Base-by-base conservation (phyloP, 2,113 vertebrate species). In the Patagioenas fasciata region DNA sequence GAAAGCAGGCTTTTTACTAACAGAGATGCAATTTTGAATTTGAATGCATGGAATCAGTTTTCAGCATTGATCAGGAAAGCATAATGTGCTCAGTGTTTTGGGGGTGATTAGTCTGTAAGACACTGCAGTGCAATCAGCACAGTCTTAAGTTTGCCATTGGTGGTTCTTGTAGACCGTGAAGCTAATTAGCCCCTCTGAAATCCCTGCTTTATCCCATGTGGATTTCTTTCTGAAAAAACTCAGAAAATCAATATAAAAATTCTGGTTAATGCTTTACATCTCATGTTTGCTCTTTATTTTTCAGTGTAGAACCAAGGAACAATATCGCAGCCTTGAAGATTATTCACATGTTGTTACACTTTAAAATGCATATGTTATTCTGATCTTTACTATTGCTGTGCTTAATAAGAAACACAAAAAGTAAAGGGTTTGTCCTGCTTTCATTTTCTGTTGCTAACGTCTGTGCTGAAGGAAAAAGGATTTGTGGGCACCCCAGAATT, bases 101-200 rank as follows among this genome's bases (percentile, higher is more conserved):
- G 34, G 42, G 58, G 23, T 61, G n/a, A 14, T 91, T 92, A 75
- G 38, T 70, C 48, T 91, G 65, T 79, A 38, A 89, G 32, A 51
- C 0, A 32, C 23, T 2, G 2, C 54, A 56, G 50, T 5, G 14
- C 26, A 73, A 26, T 58, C 42, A 44, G 57, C 53, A 77, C 38
- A 80, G 8, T 17, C 54, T 73, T 44, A 25, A 50, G 13, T 56
- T 56, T 90, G 65, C 61, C 60, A 61, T 26, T 1, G n/a, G 32
- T 50, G 50, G 8, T 67, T 67, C 48, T 80, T 12, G 15, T 2
- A 44, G 29, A 81, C 6, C 2, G 2, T 5, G 54, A 5, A 79
- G 53, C 2, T 96, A 94, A 95, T 96, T 79, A 93, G 54, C 57
- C 83, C 77, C 80, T 92, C 61, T 89, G 93, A 88, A 96, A 95